Base-by-base conservation (phyloP, 2,797 vertebrate species). In the Aeoliscus strigatus region DNA sequence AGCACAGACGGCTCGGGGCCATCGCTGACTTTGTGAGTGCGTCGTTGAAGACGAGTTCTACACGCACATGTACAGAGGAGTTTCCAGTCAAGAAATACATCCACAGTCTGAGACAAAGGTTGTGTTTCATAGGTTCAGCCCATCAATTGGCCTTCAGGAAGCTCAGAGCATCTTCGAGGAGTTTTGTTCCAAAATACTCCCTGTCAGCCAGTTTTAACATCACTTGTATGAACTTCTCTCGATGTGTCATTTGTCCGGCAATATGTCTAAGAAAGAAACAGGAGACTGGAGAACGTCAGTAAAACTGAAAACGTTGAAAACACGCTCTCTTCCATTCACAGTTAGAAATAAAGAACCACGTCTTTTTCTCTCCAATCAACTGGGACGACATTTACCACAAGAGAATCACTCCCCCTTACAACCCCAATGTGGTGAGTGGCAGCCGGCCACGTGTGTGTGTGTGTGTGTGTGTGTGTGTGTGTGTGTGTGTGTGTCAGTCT, bases 301-400 rank as follows among this genome's bases (percentile, higher is more conserved):
- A 32, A 6, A 8, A 11, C 1, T 33, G 4, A 2, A 8, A 26
- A 39, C 0, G n/a, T 25, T 1, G 27, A 13, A 47, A 18, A 18
- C 44, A 13, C 39, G 2, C 45, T n/a, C 25, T 53, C 39, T 68
- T 75, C 66, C 60, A 66, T 65, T 40, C 77, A 13, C 67, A 99
- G 96, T 71, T 96, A 37, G 95, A 99, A 83, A 92, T 99, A 73
- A 97, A 97, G 88, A 96, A 88, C 60, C 95, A 99, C 0, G 60
- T 82, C 1, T 99, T 97, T 85, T 99, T 99, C 83, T 88, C 90
- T 50, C 86, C 88, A n/a, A 94, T 98, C 73, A 94, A 96, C 85
- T 99, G 96, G 96, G 96, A 99, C 2, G 96, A 99, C 70, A 86
- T 99, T 50, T 90, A 94, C 72, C 86, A 97, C 79, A 98, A 98